Conservation (phyloP, 2,797 vertebrate genomes). For the Halcyon smyrnensis region DNA sequence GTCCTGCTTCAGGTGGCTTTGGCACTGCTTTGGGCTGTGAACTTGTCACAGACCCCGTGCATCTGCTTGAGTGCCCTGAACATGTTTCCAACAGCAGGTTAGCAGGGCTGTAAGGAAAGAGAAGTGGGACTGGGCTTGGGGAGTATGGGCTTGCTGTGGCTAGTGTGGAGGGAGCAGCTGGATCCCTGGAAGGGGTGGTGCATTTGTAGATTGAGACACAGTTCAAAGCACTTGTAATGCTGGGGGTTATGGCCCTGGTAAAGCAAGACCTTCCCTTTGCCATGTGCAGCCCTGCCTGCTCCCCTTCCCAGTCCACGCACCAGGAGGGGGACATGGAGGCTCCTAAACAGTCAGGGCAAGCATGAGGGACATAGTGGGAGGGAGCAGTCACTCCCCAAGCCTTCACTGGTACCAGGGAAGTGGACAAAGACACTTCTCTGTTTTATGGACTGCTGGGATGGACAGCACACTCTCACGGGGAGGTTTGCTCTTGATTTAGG, state of each 20-base stretch:
- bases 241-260: fast-evolving
- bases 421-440: neutral
- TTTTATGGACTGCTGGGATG: neutral
- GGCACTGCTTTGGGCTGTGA: neutral
- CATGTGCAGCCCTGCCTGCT: fast-evolving
- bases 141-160: neutral
- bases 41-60: neutral
- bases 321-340: fast-evolving
- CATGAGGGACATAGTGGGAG: fast-evolving
- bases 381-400: neutral
- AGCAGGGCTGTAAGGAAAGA: neutral
- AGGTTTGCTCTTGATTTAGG: neutral
- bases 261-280: neutral
- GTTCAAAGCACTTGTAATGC: neutral
- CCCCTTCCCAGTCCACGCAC: neutral
- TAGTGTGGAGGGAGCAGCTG: neutral
- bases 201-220: fast-evolving
- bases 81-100: fast-evolving
- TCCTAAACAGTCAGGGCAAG: fast-evolving
- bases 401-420: neutral
- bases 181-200: neutral
- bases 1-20: neutral
- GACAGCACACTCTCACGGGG: fast-evolving
- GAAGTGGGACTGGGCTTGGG: neutral
- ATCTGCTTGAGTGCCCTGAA: neutral